A percentile compares a stretch with the other conserved stretches of the same genome.
Conservation (phyloP, 2,113 vertebrate species). For the Rutilus rutilus region DNA sequence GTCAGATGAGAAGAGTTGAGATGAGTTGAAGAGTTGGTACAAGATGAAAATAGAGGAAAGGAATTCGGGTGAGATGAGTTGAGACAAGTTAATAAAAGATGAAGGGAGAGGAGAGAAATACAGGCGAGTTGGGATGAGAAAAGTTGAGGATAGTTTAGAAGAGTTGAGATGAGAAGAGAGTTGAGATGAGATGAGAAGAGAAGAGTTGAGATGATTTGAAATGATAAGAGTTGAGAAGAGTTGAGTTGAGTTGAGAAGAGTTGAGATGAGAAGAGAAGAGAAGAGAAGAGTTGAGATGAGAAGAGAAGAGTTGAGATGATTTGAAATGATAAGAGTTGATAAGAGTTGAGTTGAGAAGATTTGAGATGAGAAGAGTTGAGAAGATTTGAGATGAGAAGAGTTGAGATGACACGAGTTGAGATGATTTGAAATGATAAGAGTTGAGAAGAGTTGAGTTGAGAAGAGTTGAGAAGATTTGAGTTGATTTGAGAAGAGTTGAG, state of each 20-base stretch:
- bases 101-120: background rate
- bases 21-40: too few relatives aligned
- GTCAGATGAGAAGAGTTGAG: background rate
- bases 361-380: background rate
- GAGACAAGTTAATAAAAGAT: background rate
- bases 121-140: background rate
- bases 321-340: fast-evolving
- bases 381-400: background rate
- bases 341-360: too few relatives aligned
- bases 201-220: background rate
- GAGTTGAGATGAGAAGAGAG: too few relatives aligned
- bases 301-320: too few relatives aligned
- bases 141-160: background rate
- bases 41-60: background rate
- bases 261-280: background rate
- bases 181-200: background rate
- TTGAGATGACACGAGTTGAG: too few relatives aligned
- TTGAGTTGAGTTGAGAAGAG: too few relatives aligned
- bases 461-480: background rate
- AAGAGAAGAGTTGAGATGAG: too few relatives aligned
- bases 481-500: background rate
- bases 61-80: background rate
- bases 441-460: background rate
- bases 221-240: too few relatives aligned
- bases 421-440: background rate